A percentile compares a stretch with the other conserved stretches of the same genome.
These are phyloP conservation scores for Drosophila biarmipes DNA, from an alignment of 1,140 invertebrate species.

Conservation along the genomic window DNA sequence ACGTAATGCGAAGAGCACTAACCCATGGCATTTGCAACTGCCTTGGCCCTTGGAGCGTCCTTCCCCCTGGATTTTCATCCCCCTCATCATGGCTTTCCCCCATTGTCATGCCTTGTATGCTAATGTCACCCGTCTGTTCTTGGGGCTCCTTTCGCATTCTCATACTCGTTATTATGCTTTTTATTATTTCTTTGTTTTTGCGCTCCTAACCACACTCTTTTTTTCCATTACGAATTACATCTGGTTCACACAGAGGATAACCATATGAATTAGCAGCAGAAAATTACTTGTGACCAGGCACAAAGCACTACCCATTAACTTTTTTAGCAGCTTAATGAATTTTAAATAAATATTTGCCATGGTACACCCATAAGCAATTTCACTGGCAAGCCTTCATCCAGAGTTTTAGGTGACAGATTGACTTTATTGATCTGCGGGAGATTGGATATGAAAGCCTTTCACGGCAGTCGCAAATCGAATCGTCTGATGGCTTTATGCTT, in stretches of 20 bases:
- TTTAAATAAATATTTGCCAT: not conserved
- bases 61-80: not conserved
- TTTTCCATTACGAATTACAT: conserved; percentile 17
- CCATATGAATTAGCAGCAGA: conserved; percentile 20
- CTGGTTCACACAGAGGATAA: conserved; percentile 19
- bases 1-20: conserved; percentile 40
- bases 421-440: conserved; percentile 21
- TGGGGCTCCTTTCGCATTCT: conserved; percentile 23
- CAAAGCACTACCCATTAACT: not conserved
- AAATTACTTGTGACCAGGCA: conserved; percentile 4
- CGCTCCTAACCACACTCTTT: conserved; percentile 10
- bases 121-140: conserved; percentile 34
- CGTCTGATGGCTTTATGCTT: conserved; percentile 23
- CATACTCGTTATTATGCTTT: conserved; percentile 44
- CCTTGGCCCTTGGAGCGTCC: conserved; percentile 17
- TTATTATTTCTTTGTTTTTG: conserved; percentile 47
- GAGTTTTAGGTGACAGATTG: conserved; percentile 29
- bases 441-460: conserved; percentile 38
- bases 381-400: no score
- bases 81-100: conserved; percentile 12
- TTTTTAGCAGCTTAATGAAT: not conserved
- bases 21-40: conserved; percentile 44
- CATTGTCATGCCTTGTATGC: conserved; percentile 40
- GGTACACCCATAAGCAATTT: not conserved
- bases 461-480: conserved; percentile 35